Evolutionary conservation across 2,888 invertebrate genomes (phyloP).

Genomic region (Gari tellinella): DNA sequence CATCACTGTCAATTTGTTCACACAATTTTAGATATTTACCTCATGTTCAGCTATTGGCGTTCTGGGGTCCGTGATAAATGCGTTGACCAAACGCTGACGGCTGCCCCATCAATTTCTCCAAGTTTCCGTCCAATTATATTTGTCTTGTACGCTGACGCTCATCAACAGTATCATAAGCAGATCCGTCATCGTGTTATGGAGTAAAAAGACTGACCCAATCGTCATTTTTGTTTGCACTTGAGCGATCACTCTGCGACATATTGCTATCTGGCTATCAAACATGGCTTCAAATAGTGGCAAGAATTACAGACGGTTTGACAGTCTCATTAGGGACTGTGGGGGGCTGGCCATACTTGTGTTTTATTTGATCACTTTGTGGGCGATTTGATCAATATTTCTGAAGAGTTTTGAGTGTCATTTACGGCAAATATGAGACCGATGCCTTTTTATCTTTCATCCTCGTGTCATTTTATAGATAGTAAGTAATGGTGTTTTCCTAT

Average conservation of each 20-base stretch:
- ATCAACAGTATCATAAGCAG: conserved; percentile 53
- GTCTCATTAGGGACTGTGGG: conserved; percentile 47
- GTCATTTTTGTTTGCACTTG: conserved; percentile 54
- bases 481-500: too few relatives aligned
- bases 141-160: conserved; percentile 55
- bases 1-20: conserved; percentile 41
- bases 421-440: too few relatives aligned
- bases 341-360: conserved; percentile 55
- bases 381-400: conserved; percentile 3
- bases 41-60: conserved; percentile 49
- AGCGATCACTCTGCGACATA: conserved; percentile 54
- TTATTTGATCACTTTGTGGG: conserved; percentile 41
- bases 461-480: too few relatives aligned
- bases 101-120: conserved; percentile 53
- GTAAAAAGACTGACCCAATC: conserved; percentile 47
- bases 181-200: conserved; percentile 54
- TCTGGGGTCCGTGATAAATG: conserved; percentile 51
- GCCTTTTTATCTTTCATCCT: too few relatives aligned
- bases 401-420: conserved; percentile 10
- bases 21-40: conserved; percentile 49
- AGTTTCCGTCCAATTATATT: conserved; percentile 62
- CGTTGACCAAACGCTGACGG: conserved; percentile 58
- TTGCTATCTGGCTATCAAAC: conserved; percentile 53
- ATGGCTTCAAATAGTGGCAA: conserved; percentile 43
- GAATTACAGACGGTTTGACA: conserved; percentile 58